These are phyloP conservation scores for Paguma larvata DNA, from an alignment of 2,797 vertebrate genomes.

Conservation along the genomic window DNA sequence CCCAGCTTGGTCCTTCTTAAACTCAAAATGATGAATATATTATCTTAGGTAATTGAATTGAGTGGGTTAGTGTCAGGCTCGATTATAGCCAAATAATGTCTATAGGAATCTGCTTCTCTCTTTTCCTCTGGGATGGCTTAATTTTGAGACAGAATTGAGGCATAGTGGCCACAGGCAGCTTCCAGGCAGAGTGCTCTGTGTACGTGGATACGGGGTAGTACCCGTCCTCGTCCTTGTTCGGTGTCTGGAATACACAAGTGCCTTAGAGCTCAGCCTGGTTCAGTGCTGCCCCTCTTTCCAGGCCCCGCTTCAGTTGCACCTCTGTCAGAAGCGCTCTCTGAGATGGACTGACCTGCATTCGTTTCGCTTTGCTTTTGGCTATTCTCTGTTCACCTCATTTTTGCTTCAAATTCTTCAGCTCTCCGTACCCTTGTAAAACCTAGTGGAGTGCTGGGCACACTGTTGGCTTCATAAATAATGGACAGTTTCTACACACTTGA, in stretches of 20 bases:
- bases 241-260: not conserved
- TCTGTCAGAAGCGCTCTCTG: not conserved
- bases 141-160: not conserved
- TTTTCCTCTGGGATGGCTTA: not conserved
- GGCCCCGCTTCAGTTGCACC: not conserved
- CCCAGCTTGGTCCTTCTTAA: not conserved
- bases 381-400: not conserved
- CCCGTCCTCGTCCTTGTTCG: not conserved
- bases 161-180: not conserved
- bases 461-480: not conserved
- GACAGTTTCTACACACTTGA: not conserved
- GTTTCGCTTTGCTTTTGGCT: not conserved
- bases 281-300: not conserved
- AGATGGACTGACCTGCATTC: not conserved
- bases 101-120: not conserved
- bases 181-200: not conserved
- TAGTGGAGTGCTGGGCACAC: not conserved
- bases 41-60: not conserved
- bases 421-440: not conserved
- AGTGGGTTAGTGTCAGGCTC: not conserved
- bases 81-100: not conserved
- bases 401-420: not conserved
- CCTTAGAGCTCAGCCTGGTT: accelerated
- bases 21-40: not conserved
- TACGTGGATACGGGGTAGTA: not conserved